Evolutionary conservation across 2,113 vertebrate genomes (phyloP).

Genomic region (Lagopus muta): DNA sequence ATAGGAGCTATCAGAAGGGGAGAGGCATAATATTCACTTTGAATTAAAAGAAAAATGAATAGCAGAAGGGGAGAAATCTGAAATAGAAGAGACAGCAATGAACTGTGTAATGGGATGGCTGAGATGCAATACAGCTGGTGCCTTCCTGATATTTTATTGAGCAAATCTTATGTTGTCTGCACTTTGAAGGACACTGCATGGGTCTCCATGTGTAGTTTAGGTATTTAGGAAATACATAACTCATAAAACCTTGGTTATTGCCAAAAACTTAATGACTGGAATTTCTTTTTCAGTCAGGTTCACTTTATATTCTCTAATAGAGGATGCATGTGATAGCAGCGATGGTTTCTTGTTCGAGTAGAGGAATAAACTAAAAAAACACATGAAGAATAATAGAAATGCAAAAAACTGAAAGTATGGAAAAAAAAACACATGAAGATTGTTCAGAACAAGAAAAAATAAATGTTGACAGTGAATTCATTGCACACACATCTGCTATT

Average conservation of each 20-base stretch:
- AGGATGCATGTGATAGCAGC: fast-evolving
- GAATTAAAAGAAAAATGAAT: conserved; percentile 36
- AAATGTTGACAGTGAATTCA: not conserved
- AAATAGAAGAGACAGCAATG: not conserved
- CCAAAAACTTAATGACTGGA: not conserved
- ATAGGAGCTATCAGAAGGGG: not conserved
- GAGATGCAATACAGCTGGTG: not conserved
- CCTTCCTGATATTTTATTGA: not conserved
- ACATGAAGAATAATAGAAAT: not conserved
- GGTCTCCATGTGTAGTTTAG: not conserved
- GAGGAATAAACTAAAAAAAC: not conserved
- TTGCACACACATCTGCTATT: fast-evolving
- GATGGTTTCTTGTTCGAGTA: not conserved
- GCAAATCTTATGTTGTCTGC: not conserved
- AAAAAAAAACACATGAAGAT: not conserved
- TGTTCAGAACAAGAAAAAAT: not conserved
- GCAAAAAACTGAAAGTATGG: not conserved
- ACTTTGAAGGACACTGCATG: not conserved
- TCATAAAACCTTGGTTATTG: not conserved
- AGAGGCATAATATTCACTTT: not conserved
- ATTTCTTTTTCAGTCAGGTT: not conserved
- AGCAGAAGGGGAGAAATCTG: not conserved
- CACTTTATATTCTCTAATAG: not conserved
- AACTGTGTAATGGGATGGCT: conserved; percentile 21
- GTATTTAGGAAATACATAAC: not conserved